Base-by-base conservation (phyloP, 2,888 invertebrate species). In the Sussaba pulchella region DNA sequence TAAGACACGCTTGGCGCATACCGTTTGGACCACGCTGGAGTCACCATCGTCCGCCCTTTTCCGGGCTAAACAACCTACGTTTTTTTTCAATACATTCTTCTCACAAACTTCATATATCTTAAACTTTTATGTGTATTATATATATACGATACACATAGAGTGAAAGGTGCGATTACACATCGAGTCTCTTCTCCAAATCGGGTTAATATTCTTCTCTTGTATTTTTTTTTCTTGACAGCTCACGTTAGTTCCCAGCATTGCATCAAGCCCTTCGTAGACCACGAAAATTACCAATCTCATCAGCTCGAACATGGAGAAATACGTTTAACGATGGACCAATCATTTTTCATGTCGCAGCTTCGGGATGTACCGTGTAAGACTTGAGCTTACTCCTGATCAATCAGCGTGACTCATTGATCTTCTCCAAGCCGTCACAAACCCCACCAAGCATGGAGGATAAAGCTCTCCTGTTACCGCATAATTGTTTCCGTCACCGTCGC, bases 281-380 rank as follows among this genome's bases (percentile, higher is more conserved):
- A 31, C 31, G 17, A 2, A 14, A 14, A 6, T 9, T 4, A 54
- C 31, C 57, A 31, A 6, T 26, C 31, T 9, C 2, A 31, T 12
- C 6, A 24, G 12, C 5, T 1, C 57, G 5, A 14, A 14, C 17
- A 54, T 9, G 36, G 31, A 2, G 52, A 54, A 10, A 6, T 1
- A 50, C 50, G 1, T 26, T 31, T 57, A 57, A 57, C 57, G 57
- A 57, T 14, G 57, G n/a, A 31, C 8, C 31, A 31, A 57, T 57
- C 26, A 57, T 57, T 57, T 57, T 57, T 57, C 31, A 31, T 57
- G 31, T 57, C 31, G 2, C 31, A 9, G 14, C 8, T 14, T 14
- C 1, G 14, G 31, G 54, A 14, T 54, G 24, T 4, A 54, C 5
- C 1, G 36, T 36, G 36, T 10, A 17, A 59, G 39, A 19, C 57